Conservation (phyloP, 2,888 invertebrate genomes). For the Hetaerina titia region DNA sequence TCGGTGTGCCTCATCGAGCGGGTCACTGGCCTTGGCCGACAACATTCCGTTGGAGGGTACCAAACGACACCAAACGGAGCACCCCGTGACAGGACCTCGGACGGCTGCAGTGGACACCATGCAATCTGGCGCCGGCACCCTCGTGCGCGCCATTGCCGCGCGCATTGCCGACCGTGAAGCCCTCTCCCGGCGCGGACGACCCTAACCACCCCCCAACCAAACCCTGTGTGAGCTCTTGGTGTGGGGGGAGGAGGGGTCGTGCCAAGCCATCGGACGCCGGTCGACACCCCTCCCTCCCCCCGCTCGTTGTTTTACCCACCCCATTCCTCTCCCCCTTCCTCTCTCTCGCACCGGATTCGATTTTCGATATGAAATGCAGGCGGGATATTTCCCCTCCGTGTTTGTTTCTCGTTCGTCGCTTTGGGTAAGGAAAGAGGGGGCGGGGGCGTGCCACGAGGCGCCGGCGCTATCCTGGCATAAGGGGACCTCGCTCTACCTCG, state of each 20-base stretch:
- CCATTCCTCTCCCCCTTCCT: neutral
- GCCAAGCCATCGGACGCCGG: neutral
- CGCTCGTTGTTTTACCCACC: neutral
- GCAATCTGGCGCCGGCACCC: no score
- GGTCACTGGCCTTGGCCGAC: no score
- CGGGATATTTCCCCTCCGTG: neutral
- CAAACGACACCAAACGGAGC: neutral
- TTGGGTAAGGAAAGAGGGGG: neutral
- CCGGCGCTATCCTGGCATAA: neutral
- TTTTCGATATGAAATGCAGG: conserved; percentile 11
- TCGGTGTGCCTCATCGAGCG: no score
- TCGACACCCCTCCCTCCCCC: neutral
- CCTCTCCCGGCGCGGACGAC: neutral
- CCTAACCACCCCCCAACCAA: neutral
- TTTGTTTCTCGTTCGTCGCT: neutral
- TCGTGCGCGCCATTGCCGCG: no score
- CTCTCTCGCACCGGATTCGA: neutral
- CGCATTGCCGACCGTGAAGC: no score
- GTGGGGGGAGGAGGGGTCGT: neutral
- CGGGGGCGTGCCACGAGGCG: neutral
- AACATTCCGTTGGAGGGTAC: no score
- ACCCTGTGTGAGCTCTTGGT: neutral
- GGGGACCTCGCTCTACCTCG: no score
- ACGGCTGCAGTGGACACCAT: neutral
- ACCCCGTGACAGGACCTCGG: neutral